Base-by-base conservation (phyloP, 1,140 invertebrate species). In the Teleogryllus occipitalis region DNA sequence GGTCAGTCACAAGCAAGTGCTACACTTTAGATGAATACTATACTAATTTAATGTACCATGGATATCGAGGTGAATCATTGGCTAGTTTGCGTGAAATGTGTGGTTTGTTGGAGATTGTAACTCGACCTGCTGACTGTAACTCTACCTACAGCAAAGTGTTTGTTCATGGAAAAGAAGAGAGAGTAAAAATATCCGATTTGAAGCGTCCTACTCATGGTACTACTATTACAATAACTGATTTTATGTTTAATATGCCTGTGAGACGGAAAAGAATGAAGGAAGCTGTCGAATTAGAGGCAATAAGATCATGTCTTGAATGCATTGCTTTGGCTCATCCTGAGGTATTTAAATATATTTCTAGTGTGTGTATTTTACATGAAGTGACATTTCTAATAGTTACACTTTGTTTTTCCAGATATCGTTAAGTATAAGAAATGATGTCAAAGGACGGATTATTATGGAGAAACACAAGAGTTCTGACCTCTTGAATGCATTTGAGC, bases 1-100 rank as follows among this genome's bases (percentile, higher is more conserved):
- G 88, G 81, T 89, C 92, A 84, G 84, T 87, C 65, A 92, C 91
- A 4, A 92, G 90, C 83, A 92, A 92, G 85, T 90, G 88, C 83
- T 83, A 87, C 77, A 83, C 85, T 79, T 79, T 90, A 0, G 81
- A 84, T 77, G 88, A 89, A 78, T 84, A 91, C 8, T 84, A 88
- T 82, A 85, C 86, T 77, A 86, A 87, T 80, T 83, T 89, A 5
- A 86, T 85, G 81, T 86, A 87, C 79, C 91, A 89, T 87, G 92
- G 92, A 14, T 92, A 86, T 82, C 84, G 89, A 80, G 92, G 92
- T n/a, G 89, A 92, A 85, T 88, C 90, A 76, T 83, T 93, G 72
- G 88, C 91, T 12, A 92, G 88, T 83, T 87, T 93, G 22, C 84
- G 88, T 72, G 86, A 89, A 79, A 82, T 90, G n/a, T 88, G 89